These are phyloP conservation scores for Numenius phaeopus DNA, from an alignment of 2,797 vertebrate species.

Conservation along the genomic window DNA sequence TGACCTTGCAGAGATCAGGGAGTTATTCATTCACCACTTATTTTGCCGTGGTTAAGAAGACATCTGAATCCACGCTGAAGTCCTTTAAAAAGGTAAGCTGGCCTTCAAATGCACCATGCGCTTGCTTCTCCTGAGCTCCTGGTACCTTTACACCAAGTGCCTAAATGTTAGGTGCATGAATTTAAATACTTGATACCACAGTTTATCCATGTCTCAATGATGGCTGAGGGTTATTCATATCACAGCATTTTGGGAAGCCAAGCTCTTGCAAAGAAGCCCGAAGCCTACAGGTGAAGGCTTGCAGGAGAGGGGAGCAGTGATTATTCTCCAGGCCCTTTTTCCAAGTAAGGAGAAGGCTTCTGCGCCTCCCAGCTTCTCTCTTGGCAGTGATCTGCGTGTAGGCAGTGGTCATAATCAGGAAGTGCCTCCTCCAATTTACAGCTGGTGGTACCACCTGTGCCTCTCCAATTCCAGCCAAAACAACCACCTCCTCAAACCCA, in stretches of 20 bases:
- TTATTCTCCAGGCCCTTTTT: constrained; percentile 5
- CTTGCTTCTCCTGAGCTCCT: background rate
- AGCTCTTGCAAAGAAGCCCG: background rate
- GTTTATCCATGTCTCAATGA: background rate
- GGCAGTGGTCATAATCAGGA: constrained; percentile 76
- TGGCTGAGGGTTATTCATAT: background rate
- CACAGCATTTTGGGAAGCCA: background rate
- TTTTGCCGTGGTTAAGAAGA: background rate
- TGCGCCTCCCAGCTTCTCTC: constrained; percentile 31
- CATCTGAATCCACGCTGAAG: background rate
- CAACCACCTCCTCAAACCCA: constrained; percentile 70
- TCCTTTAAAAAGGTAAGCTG: background rate
- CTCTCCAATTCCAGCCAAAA: constrained; percentile 73
- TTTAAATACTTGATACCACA: background rate
- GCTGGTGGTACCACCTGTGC: constrained; percentile 75
- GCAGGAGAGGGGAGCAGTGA: background rate
- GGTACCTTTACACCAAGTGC: accelerated
- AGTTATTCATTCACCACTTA: background rate
- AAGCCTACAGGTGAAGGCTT: constrained; percentile 14
- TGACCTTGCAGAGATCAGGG: background rate
- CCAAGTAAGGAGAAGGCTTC: constrained; percentile 64
- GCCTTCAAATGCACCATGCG: background rate
- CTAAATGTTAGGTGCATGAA: background rate
- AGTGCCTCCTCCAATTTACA: constrained; percentile 76
- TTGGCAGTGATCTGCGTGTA: constrained; percentile 63